Conservation (phyloP, 2,113 vertebrate genomes). For the Polypterus senegalus region DNA sequence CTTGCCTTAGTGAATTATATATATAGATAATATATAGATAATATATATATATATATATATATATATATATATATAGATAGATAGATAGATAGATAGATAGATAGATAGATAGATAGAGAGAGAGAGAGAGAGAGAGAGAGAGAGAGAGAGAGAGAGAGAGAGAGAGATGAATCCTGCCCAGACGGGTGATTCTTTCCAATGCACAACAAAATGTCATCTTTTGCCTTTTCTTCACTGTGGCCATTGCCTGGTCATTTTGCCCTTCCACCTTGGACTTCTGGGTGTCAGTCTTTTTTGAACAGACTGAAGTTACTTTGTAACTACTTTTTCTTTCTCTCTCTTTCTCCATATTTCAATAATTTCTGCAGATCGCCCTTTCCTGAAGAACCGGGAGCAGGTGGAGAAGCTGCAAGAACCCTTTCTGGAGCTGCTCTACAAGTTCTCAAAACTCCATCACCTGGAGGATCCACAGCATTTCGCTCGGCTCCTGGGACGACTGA, state of each 20-base stretch:
- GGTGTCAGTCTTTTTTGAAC: too few species aligned
- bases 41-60: too few species aligned
- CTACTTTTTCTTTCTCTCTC: too few species aligned
- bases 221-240: background rate
- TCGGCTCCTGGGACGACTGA: conserved; percentile 66
- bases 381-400: conserved; percentile 62
- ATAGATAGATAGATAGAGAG: too few species aligned
- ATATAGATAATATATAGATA: too few species aligned
- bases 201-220: background rate
- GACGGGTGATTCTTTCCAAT: background rate
- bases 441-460: conserved; percentile 49
- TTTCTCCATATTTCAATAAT: conserved; percentile 21
- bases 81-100: too few species aligned
- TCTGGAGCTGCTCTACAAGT: conserved; percentile 71
- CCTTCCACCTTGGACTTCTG: too few species aligned
- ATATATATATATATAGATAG: too few species aligned
- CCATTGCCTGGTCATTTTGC: background rate
- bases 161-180: background rate
- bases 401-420: conserved; percentile 80
- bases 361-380: conserved; percentile 56
- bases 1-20: too few species aligned
- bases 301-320: too few species aligned
- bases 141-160: too few species aligned
- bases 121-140: too few species aligned
- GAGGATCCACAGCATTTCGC: conserved; percentile 70